Conservation (phyloP, 2,113 vertebrate species). For the Ailuropoda melanoleuca region DNA sequence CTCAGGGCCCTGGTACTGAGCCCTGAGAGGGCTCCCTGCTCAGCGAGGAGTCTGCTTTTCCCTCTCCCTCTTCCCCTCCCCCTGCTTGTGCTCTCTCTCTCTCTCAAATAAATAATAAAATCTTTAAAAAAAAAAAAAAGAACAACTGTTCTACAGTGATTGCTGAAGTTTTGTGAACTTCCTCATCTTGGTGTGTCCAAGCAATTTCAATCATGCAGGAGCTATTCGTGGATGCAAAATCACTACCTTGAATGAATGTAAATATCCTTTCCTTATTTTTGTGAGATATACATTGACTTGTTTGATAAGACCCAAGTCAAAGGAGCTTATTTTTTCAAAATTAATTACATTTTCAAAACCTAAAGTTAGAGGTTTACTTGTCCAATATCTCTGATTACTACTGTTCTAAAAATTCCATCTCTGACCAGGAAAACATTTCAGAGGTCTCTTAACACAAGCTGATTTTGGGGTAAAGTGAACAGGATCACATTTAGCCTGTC, state of each 20-base stretch:
- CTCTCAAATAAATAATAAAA: neutral
- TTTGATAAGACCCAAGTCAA: neutral
- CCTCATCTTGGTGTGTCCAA: neutral
- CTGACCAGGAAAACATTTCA: neutral
- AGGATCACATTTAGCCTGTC: slow-evolving; percentile 47
- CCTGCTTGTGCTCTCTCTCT: neutral
- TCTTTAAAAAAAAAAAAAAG: neutral
- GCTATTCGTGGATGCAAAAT: neutral
- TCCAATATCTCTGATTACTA: neutral
- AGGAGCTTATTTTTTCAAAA: neutral
- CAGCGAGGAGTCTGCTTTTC: neutral
- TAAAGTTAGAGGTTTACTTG: neutral
- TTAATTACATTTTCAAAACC: neutral
- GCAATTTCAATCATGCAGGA: neutral
- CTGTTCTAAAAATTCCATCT: neutral
- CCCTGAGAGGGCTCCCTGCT: neutral
- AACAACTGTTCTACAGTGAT: neutral
- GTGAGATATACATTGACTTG: neutral
- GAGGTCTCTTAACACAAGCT: neutral
- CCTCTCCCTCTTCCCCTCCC: neutral
- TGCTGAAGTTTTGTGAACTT: neutral
- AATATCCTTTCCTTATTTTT: neutral
- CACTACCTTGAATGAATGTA: neutral
- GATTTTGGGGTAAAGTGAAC: neutral
- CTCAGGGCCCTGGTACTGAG: neutral